Conservation (phyloP, 2,888 invertebrate species). For the Mesoligia furuncula region DNA sequence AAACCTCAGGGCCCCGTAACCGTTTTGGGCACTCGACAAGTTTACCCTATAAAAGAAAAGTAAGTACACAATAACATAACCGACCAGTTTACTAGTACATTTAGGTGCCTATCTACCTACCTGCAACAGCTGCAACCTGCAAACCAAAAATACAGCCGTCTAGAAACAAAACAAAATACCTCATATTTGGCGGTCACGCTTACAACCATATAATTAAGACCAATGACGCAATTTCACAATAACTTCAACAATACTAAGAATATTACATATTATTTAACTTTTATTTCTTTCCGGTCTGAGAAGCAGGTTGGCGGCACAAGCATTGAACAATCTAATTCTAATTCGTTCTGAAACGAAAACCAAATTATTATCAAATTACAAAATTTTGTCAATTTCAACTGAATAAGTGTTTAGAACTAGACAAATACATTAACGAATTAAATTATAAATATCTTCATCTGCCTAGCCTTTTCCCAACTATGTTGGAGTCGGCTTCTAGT, state of each 20-base stretch:
- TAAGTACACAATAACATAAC: neutral
- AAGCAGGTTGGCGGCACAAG: conserved; percentile 29
- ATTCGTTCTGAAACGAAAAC: conserved; percentile 48
- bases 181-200: conserved; percentile 13
- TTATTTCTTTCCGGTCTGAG: conserved; percentile 55
- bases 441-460: neutral
- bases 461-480: too few species aligned
- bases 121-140: neutral
- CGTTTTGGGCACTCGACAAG: neutral
- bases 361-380: neutral
- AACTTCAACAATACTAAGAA: conserved; percentile 18
- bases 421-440: too few species aligned
- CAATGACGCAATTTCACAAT: conserved; percentile 30
- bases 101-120: neutral
- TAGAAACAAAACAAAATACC: conserved; percentile 7
- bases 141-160: neutral
- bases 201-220: conserved; percentile 8
- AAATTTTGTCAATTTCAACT: neutral
- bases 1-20: neutral
- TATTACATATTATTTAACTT: conserved; percentile 42
- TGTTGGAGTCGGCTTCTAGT: too few species aligned
- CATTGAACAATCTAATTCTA: conserved; percentile 61
- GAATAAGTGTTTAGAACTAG: neutral
- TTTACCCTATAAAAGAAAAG: neutral
- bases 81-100: neutral